Percentiles rank a stretch among this genome's conserved stretches.
These are phyloP conservation scores for Phycodurus eques DNA, from an alignment of 2,113 vertebrate species.

Conservation along the genomic window DNA sequence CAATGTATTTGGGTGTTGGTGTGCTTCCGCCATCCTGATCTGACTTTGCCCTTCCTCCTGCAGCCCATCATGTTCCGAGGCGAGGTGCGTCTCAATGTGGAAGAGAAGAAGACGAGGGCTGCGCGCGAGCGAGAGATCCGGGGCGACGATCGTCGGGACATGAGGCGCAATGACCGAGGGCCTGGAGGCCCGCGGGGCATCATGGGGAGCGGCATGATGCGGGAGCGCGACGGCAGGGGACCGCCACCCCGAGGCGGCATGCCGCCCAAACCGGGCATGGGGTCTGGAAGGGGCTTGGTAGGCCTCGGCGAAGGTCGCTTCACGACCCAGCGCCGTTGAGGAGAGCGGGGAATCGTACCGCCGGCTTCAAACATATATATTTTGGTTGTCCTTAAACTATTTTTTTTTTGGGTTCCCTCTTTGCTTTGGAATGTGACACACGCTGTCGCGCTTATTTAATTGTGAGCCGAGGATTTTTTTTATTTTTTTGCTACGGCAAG, in stretches of 20 bases:
- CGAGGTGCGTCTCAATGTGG: slow-evolving; percentile 95
- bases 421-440: slow-evolving; percentile 96
- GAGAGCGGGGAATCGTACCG: slow-evolving; percentile 22
- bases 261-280: slow-evolving; percentile 84
- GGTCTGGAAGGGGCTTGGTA: slow-evolving; percentile 80
- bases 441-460: slow-evolving; percentile 87
- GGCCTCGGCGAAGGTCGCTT: slow-evolving; percentile 88
- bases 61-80: slow-evolving; percentile 98
- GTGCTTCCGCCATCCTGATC: slow-evolving; percentile 1
- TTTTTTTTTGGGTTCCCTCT: slow-evolving; percentile 53
- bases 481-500: slow-evolving; percentile 73
- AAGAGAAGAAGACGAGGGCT: slow-evolving; percentile 96
- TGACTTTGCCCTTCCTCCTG: slow-evolving; percentile 26
- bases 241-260: slow-evolving; percentile 85
- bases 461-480: slow-evolving; percentile 87
- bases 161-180: slow-evolving; percentile 87
- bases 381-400: slow-evolving; percentile 70
- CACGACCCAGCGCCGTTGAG: slow-evolving; percentile 86
- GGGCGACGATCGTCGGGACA: slow-evolving; percentile 85
- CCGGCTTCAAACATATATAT: slow-evolving; percentile 76
- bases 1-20: background rate
- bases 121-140: slow-evolving; percentile 89
- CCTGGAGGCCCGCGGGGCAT: slow-evolving; percentile 85
- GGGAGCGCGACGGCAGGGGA: slow-evolving; percentile 88
- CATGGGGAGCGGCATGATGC: slow-evolving; percentile 91